Percentiles rank a stretch among this genome's conserved stretches.
Evolutionary conservation across 64 coral and sea anemone species (phyloP).

Genomic region (Stichodactyla helianthus): DNA sequence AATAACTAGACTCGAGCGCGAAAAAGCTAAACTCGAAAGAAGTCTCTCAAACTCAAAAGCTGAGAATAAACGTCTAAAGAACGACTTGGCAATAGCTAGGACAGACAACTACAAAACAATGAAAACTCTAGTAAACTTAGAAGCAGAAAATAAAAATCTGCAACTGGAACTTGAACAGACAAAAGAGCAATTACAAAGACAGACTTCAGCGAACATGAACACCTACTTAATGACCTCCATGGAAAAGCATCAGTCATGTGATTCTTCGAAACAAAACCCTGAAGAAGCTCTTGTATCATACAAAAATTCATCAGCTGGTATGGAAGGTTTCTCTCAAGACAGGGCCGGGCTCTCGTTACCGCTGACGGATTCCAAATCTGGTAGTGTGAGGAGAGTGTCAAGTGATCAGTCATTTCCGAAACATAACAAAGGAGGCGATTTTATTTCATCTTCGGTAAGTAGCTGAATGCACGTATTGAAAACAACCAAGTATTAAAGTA

Average conservation of each 20-base stretch:
- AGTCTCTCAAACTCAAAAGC: constrained; percentile 75
- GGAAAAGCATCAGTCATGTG: neutral
- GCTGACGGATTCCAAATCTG: neutral
- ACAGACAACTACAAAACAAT: constrained; percentile 84
- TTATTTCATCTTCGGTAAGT: neutral
- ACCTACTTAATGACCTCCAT: neutral
- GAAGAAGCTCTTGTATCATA: neutral
- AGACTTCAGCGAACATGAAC: neutral
- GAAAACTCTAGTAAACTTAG: constrained; percentile 79
- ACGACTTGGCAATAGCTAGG: constrained; percentile 57
- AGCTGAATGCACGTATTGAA: neutral
- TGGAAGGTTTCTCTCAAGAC: neutral
- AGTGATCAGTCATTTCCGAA: constrained; percentile 1
- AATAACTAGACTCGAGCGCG: constrained; percentile 67
- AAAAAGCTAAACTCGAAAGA: constrained; percentile 78
- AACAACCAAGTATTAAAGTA: too few relatives aligned
- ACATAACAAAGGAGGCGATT: neutral
- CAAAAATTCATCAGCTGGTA: too few relatives aligned
- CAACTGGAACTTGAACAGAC: constrained; percentile 55
- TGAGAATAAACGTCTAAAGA: constrained; percentile 77
- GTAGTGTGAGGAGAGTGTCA: neutral
- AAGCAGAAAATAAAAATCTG: constrained; percentile 75
- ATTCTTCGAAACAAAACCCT: neutral
- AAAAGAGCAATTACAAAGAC: constrained; percentile 41
- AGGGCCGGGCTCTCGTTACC: neutral